Conservation (phyloP, 2,888 invertebrate species). For the Morinoia aosen region DNA sequence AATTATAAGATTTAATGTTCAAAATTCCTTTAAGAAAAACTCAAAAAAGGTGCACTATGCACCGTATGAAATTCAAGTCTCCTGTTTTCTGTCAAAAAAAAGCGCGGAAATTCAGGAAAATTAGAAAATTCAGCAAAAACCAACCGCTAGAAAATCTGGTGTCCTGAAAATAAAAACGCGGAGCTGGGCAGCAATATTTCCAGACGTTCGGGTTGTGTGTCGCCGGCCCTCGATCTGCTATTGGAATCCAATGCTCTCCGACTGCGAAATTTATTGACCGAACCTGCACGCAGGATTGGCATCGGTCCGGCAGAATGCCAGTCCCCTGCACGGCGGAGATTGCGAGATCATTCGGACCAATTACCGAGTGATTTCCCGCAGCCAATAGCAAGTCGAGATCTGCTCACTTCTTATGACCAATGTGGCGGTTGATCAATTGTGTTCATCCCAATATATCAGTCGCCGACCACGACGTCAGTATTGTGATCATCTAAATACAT, state of each 20-base stretch:
- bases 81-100: background rate
- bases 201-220: constrained; percentile 41
- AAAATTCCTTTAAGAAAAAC: background rate
- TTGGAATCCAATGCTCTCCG: constrained; percentile 52
- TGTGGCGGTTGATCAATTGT: background rate
- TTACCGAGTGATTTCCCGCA: constrained; percentile 37
- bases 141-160: background rate
- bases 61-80: background rate
- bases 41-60: background rate
- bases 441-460: background rate
- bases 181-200: constrained; percentile 45
- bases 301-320: background rate
- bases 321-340: constrained; percentile 14
- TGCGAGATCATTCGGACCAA: constrained; percentile 28
- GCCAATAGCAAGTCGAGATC: background rate
- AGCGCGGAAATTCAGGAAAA: background rate
- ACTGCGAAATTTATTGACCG: constrained; percentile 51
- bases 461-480: background rate
- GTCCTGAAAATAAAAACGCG: background rate
- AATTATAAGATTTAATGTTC: background rate
- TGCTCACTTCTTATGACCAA: background rate
- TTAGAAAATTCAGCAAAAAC: background rate
- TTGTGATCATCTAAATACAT: background rate
- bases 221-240: constrained; percentile 47
- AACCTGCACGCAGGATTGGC: background rate